A percentile compares a stretch with the other conserved stretches of the same genome.
Evolutionary conservation across 1,140 invertebrate species (phyloP).

Genomic region (Odontomachus brunneus): DNA sequence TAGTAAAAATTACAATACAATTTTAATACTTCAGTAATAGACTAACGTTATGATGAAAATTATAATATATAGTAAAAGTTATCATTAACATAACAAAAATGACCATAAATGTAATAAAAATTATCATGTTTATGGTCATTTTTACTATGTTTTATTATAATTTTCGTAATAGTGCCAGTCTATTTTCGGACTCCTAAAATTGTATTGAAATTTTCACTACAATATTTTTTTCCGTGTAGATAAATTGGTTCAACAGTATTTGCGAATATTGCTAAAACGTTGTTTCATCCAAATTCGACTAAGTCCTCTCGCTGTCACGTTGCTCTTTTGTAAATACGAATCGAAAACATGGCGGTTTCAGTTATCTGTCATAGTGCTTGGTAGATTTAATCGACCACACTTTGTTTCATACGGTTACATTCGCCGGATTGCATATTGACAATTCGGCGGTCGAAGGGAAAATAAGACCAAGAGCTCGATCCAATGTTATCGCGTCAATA

Average conservation of each 20-base stretch:
- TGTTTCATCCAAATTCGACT: neutral
- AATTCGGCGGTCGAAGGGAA: slow-evolving; percentile 13
- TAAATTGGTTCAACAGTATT: neutral
- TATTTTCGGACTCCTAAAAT: no score
- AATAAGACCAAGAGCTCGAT: slow-evolving; percentile 37
- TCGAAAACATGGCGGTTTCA: slow-evolving; percentile 15
- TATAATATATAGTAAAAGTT: no score
- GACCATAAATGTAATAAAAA: no score
- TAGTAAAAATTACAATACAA: no score
- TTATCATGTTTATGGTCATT: no score
- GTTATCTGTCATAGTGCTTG: slow-evolving; percentile 23
- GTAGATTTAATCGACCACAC: slow-evolving; percentile 33
- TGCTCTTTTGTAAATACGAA: slow-evolving; percentile 13
- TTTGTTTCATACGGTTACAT: slow-evolving; percentile 34
- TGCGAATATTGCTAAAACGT: neutral
- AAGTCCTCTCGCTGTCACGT: neutral
- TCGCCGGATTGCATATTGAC: slow-evolving; percentile 22
- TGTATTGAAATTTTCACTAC: no score
- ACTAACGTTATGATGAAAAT: no score
- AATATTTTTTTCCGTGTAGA: no score
- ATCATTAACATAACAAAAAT: no score
- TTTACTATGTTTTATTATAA: no score
- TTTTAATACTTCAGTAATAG: no score
- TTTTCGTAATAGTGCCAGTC: no score
- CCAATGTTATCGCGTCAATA: slow-evolving; percentile 11